Conservation (phyloP, 2,113 vertebrate genomes). For the Channa argus region DNA sequence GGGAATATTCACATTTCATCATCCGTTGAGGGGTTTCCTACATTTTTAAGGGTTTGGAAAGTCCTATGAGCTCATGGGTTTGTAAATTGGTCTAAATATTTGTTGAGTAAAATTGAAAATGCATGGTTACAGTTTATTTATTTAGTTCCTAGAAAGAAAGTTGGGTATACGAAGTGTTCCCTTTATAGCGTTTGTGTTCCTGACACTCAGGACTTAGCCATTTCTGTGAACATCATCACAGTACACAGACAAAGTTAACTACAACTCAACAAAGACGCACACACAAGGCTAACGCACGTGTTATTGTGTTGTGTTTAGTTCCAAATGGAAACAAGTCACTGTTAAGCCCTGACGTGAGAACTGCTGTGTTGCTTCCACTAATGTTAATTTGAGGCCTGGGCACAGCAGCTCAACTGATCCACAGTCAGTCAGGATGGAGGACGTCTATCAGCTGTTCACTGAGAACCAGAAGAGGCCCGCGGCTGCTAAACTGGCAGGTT, state of each 20-base stretch:
- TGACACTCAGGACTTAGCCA: not conserved
- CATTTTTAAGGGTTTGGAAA: not conserved
- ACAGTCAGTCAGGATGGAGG: slow-evolving; percentile 20
- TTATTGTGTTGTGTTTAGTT: not conserved
- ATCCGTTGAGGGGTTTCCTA: not conserved
- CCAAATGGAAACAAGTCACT: not conserved
- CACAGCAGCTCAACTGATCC: slow-evolving; percentile 15
- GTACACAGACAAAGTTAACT: not conserved
- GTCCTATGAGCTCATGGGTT: not conserved
- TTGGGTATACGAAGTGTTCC: not conserved
- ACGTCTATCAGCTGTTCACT: slow-evolving; percentile 49
- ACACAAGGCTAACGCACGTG: not conserved
- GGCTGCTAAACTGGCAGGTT: slow-evolving; percentile 73
- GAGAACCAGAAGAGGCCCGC: slow-evolving; percentile 48
- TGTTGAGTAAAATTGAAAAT: not conserved
- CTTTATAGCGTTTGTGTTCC: no score
- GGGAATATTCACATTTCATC: not conserved
- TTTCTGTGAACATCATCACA: slow-evolving; percentile 1
- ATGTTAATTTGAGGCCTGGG: not conserved
- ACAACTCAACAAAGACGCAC: slow-evolving; percentile 12
- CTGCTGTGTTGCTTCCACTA: not conserved
- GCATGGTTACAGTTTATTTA: not conserved
- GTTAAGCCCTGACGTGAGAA: not conserved
- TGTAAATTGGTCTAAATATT: not conserved
- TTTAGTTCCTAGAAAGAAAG: slow-evolving; percentile 25